These are phyloP conservation scores for Pseudopleuronectes americanus DNA, from an alignment of 2,797 vertebrate genomes.

Conservation along the genomic window DNA sequence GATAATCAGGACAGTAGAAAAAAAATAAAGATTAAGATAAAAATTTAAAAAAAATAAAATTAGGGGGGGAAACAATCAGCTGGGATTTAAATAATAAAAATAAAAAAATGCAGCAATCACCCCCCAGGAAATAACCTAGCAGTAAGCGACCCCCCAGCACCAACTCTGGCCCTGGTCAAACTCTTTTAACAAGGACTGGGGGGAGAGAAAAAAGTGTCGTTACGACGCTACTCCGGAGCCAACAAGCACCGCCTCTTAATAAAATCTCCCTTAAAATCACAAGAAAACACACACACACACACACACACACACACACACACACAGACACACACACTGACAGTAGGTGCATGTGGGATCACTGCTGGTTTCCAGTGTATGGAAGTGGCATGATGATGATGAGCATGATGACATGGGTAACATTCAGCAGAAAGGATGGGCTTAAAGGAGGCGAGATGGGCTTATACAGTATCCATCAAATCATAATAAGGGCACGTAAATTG, in stretches of 20 bases:
- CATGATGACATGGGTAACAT: slow-evolving; percentile 66
- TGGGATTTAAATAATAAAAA: slow-evolving; percentile 42
- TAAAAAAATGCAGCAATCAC: slow-evolving; percentile 75
- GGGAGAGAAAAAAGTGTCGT: slow-evolving; percentile 82
- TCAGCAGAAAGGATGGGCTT: slow-evolving; percentile 72
- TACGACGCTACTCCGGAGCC: slow-evolving; percentile 85
- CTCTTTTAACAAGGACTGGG: slow-evolving; percentile 85
- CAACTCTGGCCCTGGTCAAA: slow-evolving; percentile 87
- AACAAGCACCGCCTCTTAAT: slow-evolving; percentile 89
- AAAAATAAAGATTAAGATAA: slow-evolving; percentile 51
- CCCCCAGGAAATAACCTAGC: slow-evolving; percentile 78
- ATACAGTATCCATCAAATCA: slow-evolving; percentile 66
- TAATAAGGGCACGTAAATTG: slow-evolving; percentile 59
- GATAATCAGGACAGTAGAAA: slow-evolving; percentile 70
- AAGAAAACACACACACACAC: slow-evolving; percentile 44
- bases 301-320: no score
- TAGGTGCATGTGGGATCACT: slow-evolving; percentile 75
- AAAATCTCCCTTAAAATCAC: slow-evolving; percentile 84
- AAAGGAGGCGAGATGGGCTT: slow-evolving; percentile 67
- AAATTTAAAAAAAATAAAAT: slow-evolving; percentile 48
- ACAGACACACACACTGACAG: slow-evolving; percentile 54
- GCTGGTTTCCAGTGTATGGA: slow-evolving; percentile 56
- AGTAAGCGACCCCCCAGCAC: slow-evolving; percentile 84
- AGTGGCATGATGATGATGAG: slow-evolving; percentile 75
- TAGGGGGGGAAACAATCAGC: slow-evolving; percentile 50